Percentiles rank a stretch among this genome's conserved stretches.
These are phyloP conservation scores for Gambusia yucatana DNA, from an alignment of 2,797 vertebrate species.

Conservation along the genomic window DNA sequence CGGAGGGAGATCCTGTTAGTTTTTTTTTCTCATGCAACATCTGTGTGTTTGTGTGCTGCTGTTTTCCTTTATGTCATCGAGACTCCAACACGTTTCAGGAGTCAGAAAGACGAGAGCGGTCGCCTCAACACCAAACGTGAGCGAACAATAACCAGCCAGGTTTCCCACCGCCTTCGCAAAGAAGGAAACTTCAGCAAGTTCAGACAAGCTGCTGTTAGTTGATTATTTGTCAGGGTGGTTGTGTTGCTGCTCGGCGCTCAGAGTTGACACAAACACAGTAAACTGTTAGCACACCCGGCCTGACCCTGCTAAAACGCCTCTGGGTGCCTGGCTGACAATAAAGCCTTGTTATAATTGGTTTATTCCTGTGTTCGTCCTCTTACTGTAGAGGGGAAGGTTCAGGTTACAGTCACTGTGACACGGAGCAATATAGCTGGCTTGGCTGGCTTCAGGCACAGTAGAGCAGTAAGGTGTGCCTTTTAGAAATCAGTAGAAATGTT, in stretches of 20 bases:
- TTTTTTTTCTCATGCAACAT: conserved; percentile 18
- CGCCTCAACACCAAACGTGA: neutral
- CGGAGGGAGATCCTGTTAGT: conserved; percentile 14
- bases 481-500: conserved; percentile 50
- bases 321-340: conserved; percentile 68
- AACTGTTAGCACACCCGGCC: conserved; percentile 62
- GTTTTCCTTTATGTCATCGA: conserved; percentile 28
- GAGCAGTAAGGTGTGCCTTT: conserved; percentile 68
- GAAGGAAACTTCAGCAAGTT: conserved; percentile 10
- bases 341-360: conserved; percentile 79
- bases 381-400: conserved; percentile 58
- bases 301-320: conserved; percentile 71
- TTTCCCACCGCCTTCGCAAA: conserved; percentile 3
- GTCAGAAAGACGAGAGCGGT: conserved; percentile 13
- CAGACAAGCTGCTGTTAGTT: conserved; percentile 11
- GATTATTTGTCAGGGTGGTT: conserved; percentile 47
- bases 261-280: conserved; percentile 57
- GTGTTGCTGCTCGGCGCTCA: conserved; percentile 49
- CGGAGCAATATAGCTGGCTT: conserved; percentile 58
- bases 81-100: conserved; percentile 25
- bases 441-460: conserved; percentile 56
- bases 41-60: conserved; percentile 1
- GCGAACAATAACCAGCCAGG: neutral
- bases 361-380: conserved; percentile 71
- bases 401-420: conserved; percentile 69